Base-by-base conservation (phyloP, 1,140 invertebrate genomes). In the Homarus americanus region DNA sequence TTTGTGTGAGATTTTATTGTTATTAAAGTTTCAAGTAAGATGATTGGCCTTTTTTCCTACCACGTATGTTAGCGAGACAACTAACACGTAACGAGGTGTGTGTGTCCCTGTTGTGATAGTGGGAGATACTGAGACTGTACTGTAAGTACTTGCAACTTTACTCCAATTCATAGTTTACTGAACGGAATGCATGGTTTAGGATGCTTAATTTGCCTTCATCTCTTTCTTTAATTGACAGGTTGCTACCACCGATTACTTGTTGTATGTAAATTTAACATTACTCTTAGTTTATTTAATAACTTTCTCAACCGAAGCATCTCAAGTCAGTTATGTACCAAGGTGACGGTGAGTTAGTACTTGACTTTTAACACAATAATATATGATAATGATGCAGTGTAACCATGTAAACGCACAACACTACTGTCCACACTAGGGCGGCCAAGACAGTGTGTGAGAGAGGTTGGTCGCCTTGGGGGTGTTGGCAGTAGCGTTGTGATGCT, bases 321-420 rank as follows among this genome's bases (percentile, higher is more conserved):
- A 69, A 58, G n/a, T 32, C n/a, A 69, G n/a, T 69, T 32, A 28
- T 28, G 28, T 58, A 32, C 44, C 63, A 69, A 28, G 63, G 63
- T 69, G 63, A 69, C n/a, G 63, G 63, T 69, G 63, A 69, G 63
- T 69, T 69, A 69, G 28, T 32, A 32, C 63, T 20, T 58, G 44
- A 9, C 44, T n/a, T 49, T 17, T 58, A 58, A 58, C 53, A 15
- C 53, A 58, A 20, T 58, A 58, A 20, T 17, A 15, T 58, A 58
- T 49, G 44, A 17, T 49, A 49, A 17, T 63, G 20, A 24, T 63
- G 53, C 53, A 63, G 9, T 63, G 20, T 63, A 63, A 24, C 58
- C 20, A 63, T 17, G 58, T 24, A 24, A 24, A 49, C n/a, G 24
- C 58, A 63, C 24, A 0, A 24, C 12, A 63, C 15, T 63, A 63